These are phyloP conservation scores for Lophura nycthemera DNA, from an alignment of 2,113 vertebrate genomes.

Conservation along the genomic window DNA sequence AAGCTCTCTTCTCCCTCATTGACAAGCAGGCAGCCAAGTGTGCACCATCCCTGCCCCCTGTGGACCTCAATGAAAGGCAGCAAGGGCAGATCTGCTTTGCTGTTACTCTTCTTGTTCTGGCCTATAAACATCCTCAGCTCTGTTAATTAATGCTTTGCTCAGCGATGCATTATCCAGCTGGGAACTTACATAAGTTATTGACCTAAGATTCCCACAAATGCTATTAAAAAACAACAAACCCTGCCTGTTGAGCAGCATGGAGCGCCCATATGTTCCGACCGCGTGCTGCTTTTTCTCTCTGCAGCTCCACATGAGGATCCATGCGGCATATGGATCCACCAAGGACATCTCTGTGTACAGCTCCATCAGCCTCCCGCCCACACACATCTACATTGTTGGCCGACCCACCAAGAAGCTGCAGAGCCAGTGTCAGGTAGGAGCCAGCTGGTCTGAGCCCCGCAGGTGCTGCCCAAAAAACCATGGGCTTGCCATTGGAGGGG, in stretches of 20 bases:
- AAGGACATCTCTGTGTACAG: conserved; percentile 97
- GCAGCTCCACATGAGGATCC: conserved; percentile 93
- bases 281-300: not conserved
- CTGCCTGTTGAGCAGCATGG: not conserved
- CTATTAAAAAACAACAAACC: not conserved
- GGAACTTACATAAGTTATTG: not conserved
- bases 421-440: conserved; percentile 93
- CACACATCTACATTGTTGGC: conserved; percentile 97
- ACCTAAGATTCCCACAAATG: not conserved
- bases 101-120: not conserved
- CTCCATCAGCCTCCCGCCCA: conserved; percentile 89
- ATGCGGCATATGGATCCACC: conserved; percentile 93
- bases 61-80: not conserved
- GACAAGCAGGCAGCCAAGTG: not conserved
- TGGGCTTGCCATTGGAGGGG: not conserved
- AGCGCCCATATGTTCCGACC: not conserved
- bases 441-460: not conserved
- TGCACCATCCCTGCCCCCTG: not conserved
- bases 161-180: not conserved
- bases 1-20: not conserved
- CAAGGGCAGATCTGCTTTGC: not conserved
- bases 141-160: not conserved
- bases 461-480: not conserved
- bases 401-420: conserved; percentile 95
- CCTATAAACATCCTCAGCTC: not conserved